Evolutionary conservation across 2,797 vertebrate species (phyloP).

Genomic region (Anabacerthia variegaticeps): DNA sequence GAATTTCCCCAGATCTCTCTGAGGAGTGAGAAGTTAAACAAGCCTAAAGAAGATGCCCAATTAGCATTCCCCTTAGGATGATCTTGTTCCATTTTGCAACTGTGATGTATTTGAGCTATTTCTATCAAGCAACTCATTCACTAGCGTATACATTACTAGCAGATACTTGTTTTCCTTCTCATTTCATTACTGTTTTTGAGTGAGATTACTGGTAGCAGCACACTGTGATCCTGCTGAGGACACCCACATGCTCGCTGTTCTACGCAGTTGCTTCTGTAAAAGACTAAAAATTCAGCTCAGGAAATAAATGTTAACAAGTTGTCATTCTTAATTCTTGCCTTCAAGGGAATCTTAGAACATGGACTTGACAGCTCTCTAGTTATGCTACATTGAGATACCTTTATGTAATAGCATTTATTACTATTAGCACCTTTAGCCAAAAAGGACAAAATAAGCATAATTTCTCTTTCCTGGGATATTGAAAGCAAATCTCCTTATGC

Average conservation of each 20-base stretch:
- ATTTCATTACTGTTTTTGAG: not conserved
- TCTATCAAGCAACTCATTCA: not conserved
- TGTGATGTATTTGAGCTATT: not conserved
- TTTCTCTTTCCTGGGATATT: not conserved
- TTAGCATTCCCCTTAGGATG: not conserved
- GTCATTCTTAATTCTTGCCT: constrained; percentile 2
- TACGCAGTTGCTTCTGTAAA: not conserved
- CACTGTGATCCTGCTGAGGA: not conserved
- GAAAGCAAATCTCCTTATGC: not conserved
- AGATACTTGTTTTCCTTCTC: not conserved
- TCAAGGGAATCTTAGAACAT: not conserved
- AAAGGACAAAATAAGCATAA: constrained; percentile 7
- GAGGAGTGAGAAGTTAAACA: not conserved
- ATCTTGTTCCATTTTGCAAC: not conserved
- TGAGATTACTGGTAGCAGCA: not conserved
- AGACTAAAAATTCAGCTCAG: constrained; percentile 13
- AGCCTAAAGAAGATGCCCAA: not conserved
- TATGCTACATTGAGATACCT: not conserved
- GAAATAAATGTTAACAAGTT: constrained; percentile 11
- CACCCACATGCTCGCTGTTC: not conserved
- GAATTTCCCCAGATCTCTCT: not conserved
- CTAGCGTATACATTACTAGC: not conserved
- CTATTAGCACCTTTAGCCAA: not conserved
- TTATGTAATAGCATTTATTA: not conserved
- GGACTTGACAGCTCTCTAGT: not conserved